phyloP scores from a whole-genome alignment of 1,140 invertebrate genomes.

The Pachypeltis micranthus region DNA sequence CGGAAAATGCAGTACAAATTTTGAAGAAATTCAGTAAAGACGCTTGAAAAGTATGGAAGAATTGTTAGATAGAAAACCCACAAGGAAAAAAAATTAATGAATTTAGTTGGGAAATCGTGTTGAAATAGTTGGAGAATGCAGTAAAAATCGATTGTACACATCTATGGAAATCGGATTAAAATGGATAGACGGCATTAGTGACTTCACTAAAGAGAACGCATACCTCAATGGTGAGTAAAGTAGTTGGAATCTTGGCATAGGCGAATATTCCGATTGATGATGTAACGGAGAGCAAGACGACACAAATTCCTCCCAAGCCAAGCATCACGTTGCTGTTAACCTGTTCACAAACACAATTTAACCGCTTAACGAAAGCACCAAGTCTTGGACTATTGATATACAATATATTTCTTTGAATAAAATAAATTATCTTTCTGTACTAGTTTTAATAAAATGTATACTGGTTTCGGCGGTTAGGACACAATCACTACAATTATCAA shows the following conservation, averaged over 20 bases:
- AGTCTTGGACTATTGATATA: not conserved
- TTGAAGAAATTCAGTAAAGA: too few relatives aligned
- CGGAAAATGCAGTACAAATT: too few relatives aligned
- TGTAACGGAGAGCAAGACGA: conserved; percentile 81
- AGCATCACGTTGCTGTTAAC: conserved; percentile 89
- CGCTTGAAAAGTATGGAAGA: too few relatives aligned
- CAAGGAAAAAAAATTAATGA: conserved; percentile 5
- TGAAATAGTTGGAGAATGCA: not conserved
- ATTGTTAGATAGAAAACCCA: too few relatives aligned
- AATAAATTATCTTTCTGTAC: conserved; percentile 42
- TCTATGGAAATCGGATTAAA: too few relatives aligned
- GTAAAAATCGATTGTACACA: conserved; percentile 5
- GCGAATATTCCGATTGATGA: conserved; percentile 89
- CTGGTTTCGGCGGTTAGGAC: too few relatives aligned
- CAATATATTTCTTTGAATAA: not conserved
- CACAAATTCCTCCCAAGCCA: conserved; percentile 80
- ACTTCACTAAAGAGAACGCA: too few relatives aligned
- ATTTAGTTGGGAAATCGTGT: not conserved
- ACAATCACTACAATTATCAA: not conserved
- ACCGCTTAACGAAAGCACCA: too few relatives aligned
- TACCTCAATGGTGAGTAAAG: conserved; percentile 90
- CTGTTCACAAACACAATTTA: conserved; percentile 30
- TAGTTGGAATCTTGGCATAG: conserved; percentile 73
- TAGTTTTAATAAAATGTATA: too few relatives aligned
- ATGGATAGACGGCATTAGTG: too few relatives aligned